Evolutionary conservation across 2,888 invertebrate genomes (phyloP), one percentile per base, ranked within the genome.

Genomic region (Pachydiplax longipennis): DNA sequence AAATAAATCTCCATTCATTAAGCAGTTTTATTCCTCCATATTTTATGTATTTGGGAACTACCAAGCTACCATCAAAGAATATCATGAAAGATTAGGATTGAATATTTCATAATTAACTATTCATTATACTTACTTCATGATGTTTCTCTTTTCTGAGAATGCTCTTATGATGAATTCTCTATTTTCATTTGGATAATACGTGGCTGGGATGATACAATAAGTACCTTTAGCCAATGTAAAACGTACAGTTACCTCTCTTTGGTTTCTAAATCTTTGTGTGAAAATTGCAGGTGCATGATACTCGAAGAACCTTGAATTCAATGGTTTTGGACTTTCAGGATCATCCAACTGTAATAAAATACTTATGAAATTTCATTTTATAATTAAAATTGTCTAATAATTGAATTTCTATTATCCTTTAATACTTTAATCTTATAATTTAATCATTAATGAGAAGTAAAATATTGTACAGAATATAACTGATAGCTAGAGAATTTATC

Each of bases 141-240:
- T 58, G 40, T 58, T 90, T 5, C 31, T 58, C 25, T 81, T 90
- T 25, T 90, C 90, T 18, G 90, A 58, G 81, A 90, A 90, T 25
- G 81, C 58, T 8, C 90, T 18, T 5, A 90, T 31, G 5, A 90
- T 18, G 80, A 81, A 90, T n/a, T 53, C 90, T 90, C 90, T 81
- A 8, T 80, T 81, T 18, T 48, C 35, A 37, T 35, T 8, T 31
- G 35, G 58, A n/a, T 31, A 25, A 35, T 40, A 53, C 25, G 81
- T 81, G 8, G 90, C 6, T 22, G 90, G 90, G 6, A 90, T 58
- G 25, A 90, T 81, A 22, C 90, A 90, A 35, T 90, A 90, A 35
- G 90, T 81, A 53, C 90, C 90, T 35, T 48, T 48, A 15, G 80
- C 2, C 10, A 90, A 58, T 22, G 22, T 44, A 81, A 90, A 81